These are phyloP conservation scores for Ibidorhyncha struthersii DNA, from an alignment of 2,113 vertebrate genomes.

Conservation along the genomic window DNA sequence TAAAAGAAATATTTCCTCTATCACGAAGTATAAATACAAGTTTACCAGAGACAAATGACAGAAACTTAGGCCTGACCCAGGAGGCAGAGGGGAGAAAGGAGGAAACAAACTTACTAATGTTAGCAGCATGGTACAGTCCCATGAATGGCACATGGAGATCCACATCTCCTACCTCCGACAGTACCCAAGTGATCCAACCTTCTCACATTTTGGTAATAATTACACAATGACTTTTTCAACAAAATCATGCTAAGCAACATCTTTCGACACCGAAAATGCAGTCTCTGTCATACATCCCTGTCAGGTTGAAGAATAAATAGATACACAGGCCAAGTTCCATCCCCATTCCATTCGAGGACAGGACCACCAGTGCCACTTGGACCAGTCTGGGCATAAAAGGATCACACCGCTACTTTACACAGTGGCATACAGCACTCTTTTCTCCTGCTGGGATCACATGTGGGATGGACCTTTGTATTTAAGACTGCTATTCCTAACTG, in stretches of 20 bases:
- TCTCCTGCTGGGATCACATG: not conserved
- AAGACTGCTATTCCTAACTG: not conserved
- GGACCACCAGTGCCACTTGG: not conserved
- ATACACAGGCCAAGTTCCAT: not conserved
- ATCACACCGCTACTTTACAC: not conserved
- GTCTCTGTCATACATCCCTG: not conserved
- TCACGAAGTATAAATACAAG: not conserved
- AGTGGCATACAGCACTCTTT: not conserved
- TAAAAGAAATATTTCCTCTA: not conserved
- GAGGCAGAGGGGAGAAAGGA: not conserved
- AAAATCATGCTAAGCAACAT: not conserved
- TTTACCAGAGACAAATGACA: not conserved
- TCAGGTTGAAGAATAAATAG: not conserved
- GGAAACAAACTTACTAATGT: not conserved
- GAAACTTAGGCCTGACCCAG: not conserved
- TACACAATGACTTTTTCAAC: not conserved
- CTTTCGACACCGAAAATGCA: not conserved
- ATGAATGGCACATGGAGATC: rapidly evolving
- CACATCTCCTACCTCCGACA: not conserved
- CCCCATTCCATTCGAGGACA: not conserved
- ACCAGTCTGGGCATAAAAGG: not conserved
- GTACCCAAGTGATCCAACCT: not conserved
- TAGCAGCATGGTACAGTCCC: not conserved
- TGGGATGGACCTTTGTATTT: not conserved
- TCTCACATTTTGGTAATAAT: not conserved